These are phyloP conservation scores for Camponotus pennsylvanicus DNA, from an alignment of 1,140 invertebrate genomes.

Conservation along the genomic window DNA sequence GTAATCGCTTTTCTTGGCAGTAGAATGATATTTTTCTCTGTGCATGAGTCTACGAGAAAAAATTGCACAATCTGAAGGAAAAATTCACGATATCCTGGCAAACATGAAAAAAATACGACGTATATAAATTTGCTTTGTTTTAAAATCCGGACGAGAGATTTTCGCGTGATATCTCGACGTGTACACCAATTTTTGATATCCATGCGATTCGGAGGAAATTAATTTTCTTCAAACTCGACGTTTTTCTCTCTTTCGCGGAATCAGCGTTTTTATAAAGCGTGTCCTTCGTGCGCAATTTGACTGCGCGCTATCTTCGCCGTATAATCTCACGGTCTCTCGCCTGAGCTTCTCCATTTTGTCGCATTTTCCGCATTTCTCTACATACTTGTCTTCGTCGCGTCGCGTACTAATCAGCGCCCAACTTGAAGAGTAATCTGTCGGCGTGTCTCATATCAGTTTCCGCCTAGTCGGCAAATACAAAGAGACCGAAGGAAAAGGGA, in stretches of 20 bases:
- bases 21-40: no score
- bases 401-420: constrained; percentile 56
- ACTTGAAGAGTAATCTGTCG: constrained; percentile 65
- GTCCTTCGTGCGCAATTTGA: background rate
- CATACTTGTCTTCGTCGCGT: background rate
- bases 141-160: background rate
- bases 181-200: background rate
- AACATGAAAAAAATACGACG: background rate
- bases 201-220: constrained; percentile 8
- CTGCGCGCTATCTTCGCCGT: constrained; percentile 2
- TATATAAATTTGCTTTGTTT: background rate
- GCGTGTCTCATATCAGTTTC: constrained; percentile 59
- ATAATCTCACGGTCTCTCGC: constrained; percentile 36
- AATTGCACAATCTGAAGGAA: background rate
- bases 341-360: constrained; percentile 29
- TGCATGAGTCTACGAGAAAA: background rate
- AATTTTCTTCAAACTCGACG: background rate
- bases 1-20: no score
- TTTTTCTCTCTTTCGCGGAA: background rate
- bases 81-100: background rate
- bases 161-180: background rate
- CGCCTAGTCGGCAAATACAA: constrained; percentile 52
- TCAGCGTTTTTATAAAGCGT: constrained; percentile 22
- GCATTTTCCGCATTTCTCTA: constrained; percentile 23
- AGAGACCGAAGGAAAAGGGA: constrained; percentile 45